A percentile compares a stretch with the other conserved stretches of the same genome.
phyloP scores from a whole-genome alignment of 2,797 vertebrate genomes.

The Thamnophis elegans region DNA sequence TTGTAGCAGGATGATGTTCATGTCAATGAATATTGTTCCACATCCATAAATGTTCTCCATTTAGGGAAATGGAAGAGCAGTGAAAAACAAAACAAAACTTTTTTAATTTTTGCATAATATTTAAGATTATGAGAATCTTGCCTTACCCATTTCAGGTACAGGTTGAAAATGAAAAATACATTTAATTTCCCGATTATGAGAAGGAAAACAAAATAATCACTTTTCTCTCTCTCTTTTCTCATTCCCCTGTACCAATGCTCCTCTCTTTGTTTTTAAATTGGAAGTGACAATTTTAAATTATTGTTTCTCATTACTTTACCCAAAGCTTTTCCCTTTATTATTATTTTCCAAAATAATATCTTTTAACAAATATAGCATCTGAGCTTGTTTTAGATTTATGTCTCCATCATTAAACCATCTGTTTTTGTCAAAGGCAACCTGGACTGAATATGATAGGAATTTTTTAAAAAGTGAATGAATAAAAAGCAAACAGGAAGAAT shows the following conservation, averaged over 20 bases:
- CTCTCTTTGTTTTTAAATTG: not conserved
- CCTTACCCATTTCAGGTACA: not conserved
- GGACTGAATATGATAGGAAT: not conserved
- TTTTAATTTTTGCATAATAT: not conserved
- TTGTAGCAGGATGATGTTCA: not conserved
- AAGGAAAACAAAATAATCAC: not conserved
- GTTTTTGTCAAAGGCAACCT: not conserved
- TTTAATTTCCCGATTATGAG: not conserved
- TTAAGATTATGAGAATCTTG: not conserved
- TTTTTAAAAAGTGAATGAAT: not conserved
- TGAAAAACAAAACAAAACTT: not conserved
- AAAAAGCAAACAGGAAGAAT: not conserved
- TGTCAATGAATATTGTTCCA: not conserved
- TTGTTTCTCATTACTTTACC: not conserved
- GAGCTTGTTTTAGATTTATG: conserved; percentile 2
- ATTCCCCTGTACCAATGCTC: not conserved
- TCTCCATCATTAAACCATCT: not conserved
- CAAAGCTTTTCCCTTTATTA: not conserved
- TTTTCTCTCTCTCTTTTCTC: not conserved
- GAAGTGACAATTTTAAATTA: not conserved
- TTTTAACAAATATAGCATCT: not conserved
- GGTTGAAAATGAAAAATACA: not conserved
- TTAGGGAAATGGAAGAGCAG: not conserved
- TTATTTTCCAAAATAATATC: not conserved
- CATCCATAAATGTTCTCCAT: not conserved